Conservation (phyloP, 1,140 invertebrate species). For the Pantala flavescens region DNA sequence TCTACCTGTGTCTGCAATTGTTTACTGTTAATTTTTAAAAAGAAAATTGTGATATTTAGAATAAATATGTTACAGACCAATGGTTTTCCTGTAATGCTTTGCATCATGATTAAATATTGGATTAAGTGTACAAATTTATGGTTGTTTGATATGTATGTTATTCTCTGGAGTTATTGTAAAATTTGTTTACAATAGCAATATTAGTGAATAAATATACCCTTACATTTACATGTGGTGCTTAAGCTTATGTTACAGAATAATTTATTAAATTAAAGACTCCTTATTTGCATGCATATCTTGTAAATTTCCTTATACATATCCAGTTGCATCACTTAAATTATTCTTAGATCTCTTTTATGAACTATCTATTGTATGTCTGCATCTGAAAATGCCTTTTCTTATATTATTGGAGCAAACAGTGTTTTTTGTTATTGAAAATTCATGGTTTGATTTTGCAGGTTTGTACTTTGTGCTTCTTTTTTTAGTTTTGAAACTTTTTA, state of each 20-base stretch:
- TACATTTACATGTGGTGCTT: background rate
- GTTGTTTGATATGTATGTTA: no score
- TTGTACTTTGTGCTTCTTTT: background rate
- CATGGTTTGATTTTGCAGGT: background rate
- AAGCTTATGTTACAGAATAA: background rate
- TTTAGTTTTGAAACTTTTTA: background rate
- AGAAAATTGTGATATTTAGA: background rate
- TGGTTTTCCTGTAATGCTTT: background rate
- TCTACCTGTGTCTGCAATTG: background rate
- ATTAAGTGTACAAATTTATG: background rate
- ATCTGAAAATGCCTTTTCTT: background rate
- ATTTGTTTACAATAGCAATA: no score
- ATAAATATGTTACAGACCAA: background rate
- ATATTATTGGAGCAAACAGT: background rate
- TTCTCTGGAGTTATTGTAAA: no score
- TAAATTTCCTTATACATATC: no score
- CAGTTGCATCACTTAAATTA: background rate
- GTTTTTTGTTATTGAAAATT: conserved; percentile 15
- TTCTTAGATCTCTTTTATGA: background rate
- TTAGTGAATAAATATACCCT: background rate
- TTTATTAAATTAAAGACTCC: no score
- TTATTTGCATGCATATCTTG: no score
- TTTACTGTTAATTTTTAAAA: background rate
- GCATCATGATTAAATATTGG: background rate
- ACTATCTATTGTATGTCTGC: background rate